These are phyloP conservation scores for Ophion ellenae DNA, from an alignment of 2,888 invertebrate genomes.

Conservation along the genomic window DNA sequence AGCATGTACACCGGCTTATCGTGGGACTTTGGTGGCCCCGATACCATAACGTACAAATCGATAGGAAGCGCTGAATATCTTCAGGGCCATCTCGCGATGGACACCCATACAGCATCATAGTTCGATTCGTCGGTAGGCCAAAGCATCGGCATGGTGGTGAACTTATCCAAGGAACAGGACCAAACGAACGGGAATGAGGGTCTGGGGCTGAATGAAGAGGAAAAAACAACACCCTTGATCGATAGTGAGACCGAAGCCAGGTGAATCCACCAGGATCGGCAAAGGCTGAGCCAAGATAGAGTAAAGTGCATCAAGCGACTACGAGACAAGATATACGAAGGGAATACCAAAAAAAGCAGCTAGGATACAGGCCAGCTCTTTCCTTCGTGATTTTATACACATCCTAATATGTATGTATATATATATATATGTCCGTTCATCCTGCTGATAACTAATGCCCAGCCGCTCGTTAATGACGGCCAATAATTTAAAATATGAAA, in stretches of 20 bases:
- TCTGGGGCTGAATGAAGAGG: no score
- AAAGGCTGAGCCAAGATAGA: neutral
- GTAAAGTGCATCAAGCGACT: neutral
- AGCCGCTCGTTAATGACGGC: constrained; percentile 81
- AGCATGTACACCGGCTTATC: neutral
- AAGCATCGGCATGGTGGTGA: no score
- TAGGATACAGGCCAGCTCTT: constrained; percentile 22
- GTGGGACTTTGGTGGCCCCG: constrained; percentile 19
- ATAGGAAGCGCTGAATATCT: no score
- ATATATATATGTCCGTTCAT: constrained; percentile 18
- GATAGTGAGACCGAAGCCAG: neutral
- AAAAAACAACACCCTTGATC: neutral
- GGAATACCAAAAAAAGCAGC: constrained; percentile 19
- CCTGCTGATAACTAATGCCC: constrained; percentile 77
- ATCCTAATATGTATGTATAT: neutral
- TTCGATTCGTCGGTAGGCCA: no score
- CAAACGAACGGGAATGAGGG: neutral
- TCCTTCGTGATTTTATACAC: constrained; percentile 3
- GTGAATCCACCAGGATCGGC: neutral
- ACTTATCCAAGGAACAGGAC: neutral
- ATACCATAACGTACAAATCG: neutral
- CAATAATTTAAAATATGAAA: constrained; percentile 84
- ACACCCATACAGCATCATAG: no score
- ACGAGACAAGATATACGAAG: constrained; percentile 5
- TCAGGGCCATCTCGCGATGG: no score